phyloP scores from a whole-genome alignment of 1,140 invertebrate species.

The Drosophila kanapiae region DNA sequence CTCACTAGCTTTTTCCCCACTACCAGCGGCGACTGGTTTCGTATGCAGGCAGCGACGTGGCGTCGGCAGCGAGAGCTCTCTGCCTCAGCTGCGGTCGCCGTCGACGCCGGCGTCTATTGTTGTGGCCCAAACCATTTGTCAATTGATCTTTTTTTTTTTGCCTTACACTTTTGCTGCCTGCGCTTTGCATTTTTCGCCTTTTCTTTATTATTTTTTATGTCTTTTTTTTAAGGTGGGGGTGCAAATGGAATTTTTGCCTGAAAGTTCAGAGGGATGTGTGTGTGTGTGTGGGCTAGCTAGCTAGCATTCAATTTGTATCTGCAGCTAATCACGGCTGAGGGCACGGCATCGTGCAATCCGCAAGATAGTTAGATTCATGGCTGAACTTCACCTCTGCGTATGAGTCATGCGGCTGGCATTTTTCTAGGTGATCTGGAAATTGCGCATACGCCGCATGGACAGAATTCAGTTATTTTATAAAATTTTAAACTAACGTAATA shows the following conservation, averaged over 20 bases:
- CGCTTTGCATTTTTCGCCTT: constrained; percentile 52
- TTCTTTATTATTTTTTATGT: constrained; percentile 52
- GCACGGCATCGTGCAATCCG: constrained; percentile 61
- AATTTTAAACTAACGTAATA: neutral
- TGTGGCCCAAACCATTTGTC: constrained; percentile 63
- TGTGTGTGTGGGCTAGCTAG: constrained; percentile 24
- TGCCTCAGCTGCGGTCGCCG: constrained; percentile 21
- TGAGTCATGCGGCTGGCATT: constrained; percentile 57
- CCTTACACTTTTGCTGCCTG: constrained; percentile 41
- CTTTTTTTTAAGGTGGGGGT: constrained; percentile 69
- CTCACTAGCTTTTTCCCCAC: constrained; percentile 17
- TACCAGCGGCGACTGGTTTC: constrained; percentile 53
- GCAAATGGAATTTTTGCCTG: constrained; percentile 70
- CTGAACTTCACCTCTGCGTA: constrained; percentile 71
- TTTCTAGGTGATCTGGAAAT: constrained; percentile 30
- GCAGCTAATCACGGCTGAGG: constrained; percentile 66
- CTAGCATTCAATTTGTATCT: constrained; percentile 61
- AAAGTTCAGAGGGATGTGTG: constrained; percentile 50
- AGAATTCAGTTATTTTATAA: too few relatives aligned
- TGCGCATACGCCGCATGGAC: constrained; percentile 55
- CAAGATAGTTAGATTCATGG: constrained; percentile 50
- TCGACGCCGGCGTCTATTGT: constrained; percentile 51
- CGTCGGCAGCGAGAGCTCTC: constrained; percentile 4
- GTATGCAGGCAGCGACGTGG: constrained; percentile 60
- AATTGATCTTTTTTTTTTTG: constrained; percentile 67